Base-by-base conservation (phyloP, 2,888 invertebrate species). In the Apamea anceps region DNA sequence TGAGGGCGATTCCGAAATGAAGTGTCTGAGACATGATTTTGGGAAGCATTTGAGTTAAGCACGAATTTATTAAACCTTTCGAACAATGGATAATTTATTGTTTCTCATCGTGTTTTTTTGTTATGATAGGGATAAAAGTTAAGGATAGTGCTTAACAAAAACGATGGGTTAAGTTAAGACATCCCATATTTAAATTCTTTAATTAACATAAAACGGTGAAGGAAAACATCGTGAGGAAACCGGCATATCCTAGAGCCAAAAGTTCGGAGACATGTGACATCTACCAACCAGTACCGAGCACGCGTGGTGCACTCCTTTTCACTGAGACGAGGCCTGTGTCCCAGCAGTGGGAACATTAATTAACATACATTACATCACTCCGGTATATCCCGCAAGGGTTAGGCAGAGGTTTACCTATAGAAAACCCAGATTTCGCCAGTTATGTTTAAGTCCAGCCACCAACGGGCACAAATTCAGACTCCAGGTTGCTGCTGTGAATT, bases 1-100 rank as follows among this genome's bases (percentile, higher is more conserved):
- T 72, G 84, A 67, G 71, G 60, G 4, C 82, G 32, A 42, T 54
- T 15, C 15, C 15, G 15, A 51, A 2, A 82, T 45, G n/a, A 21
- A 57, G 21, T 80, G 57, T 48, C 48, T 72, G 37, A 42, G 18
- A 32, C 4, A 45, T 25, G 0, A 32, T 48, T 21, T 32, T 32
- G 32, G 15, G 42, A 12, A 3, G 28, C 6, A 21, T 21, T 65
- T 65, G 21, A 65, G 4, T 18, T 21, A 10, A 21, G 63, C 21
- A 32, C 18, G 2, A n/a, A 62, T 7, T 62, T 62, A 62, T 21
- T 65, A 21, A 63, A 65, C 21, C 32, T 65, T 32, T 32, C 32
- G 32, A 48, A 48, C 12, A 28, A 28, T 28, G 1, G 21, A 45
- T 68, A 10, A 21, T n/a, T 15, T 67, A 10, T 18, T 45, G 67